These are phyloP conservation scores for Drosophila nigricruria DNA, from an alignment of 2,888 invertebrate species.

Conservation along the genomic window DNA sequence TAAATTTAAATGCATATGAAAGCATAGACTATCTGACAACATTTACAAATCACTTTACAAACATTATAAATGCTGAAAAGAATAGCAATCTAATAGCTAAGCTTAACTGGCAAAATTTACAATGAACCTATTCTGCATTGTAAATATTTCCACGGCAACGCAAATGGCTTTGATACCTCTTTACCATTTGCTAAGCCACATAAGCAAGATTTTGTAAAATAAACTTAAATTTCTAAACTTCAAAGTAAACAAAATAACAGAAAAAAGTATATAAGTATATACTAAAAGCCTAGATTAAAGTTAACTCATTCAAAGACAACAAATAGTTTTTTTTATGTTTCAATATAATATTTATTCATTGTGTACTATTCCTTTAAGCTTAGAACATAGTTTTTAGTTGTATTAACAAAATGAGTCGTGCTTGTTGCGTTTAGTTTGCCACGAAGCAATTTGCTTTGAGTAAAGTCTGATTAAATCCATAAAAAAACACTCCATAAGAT, in stretches of 20 bases:
- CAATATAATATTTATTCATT: constrained; percentile 66
- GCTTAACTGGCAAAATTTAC: not conserved
- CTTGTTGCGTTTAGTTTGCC: constrained; percentile 43
- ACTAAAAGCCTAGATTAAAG: not conserved
- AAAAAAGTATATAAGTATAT: not conserved
- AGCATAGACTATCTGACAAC: too few relatives aligned
- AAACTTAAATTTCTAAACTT: too few relatives aligned
- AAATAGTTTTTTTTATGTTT: constrained; percentile 13
- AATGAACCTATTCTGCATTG: not conserved
- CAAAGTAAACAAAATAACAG: too few relatives aligned
- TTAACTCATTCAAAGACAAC: not conserved
- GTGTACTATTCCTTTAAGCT: constrained; percentile 27
- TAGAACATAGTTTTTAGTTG: constrained; percentile 39
- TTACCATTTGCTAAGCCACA: too few relatives aligned
- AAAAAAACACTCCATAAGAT: constrained; percentile 6
- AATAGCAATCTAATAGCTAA: not conserved
- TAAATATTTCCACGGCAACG: too few relatives aligned
- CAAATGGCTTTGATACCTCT: too few relatives aligned
- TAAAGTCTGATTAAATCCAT: constrained; percentile 12
- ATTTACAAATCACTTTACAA: too few relatives aligned
- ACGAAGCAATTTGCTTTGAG: constrained; percentile 25
- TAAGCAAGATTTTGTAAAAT: too few relatives aligned
- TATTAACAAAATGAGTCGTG: constrained; percentile 27
- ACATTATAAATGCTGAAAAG: not conserved
- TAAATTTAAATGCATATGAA: too few relatives aligned